Base-by-base conservation (phyloP, 2,888 invertebrate species). In the Sycophila texana region DNA sequence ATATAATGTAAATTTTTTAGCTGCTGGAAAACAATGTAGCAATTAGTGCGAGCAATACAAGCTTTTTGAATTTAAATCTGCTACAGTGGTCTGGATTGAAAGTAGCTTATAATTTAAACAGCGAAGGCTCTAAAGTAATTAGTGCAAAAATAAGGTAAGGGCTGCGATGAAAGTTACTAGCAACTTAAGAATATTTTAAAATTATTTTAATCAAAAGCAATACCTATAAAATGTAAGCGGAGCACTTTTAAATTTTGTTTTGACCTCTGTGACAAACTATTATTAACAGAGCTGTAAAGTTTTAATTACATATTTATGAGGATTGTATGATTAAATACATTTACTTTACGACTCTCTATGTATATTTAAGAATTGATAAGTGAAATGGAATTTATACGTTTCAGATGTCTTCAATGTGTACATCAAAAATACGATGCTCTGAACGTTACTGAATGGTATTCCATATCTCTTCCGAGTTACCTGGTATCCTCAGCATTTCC, bases 401-500 rank as follows among this genome's bases (percentile, higher is more conserved):
- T 72, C 14, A 80, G 77, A 22, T 74, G 74, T 60, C 20, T 57
- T 5, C 16, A 77, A 20, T 73, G 74, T 26, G 16, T 14, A 18
- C 47, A 74, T 10, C 14, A 60, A 4, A 53, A 86, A 13, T 96
- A 93, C 89, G 89, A 92, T 83, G 92, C 93, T 0, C 90, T 96
- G 16, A 91, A 94, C 67, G 83, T 87, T 0, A 88, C 92, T 53
- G 90, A 92, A 83, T 91, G 90, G 20, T 96, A 96, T 90, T 91
- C 93, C 13, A 89, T 96, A 0, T 91, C 94, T 18, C 87, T 94
- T 1, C 91, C 93, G 63, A 91, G 91, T 2, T 88, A 84, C 70
- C 39, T 88, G 4, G 22, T 84, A 0, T 4, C 26, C 0, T 96
- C 95, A n/a, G 96, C 96, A 66, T 95, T 95, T 86, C 95, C 94